Evolutionary conservation across 92 coral and sea anemone genomes (phyloP).

Genomic region (Epizoanthus stellaris): DNA sequence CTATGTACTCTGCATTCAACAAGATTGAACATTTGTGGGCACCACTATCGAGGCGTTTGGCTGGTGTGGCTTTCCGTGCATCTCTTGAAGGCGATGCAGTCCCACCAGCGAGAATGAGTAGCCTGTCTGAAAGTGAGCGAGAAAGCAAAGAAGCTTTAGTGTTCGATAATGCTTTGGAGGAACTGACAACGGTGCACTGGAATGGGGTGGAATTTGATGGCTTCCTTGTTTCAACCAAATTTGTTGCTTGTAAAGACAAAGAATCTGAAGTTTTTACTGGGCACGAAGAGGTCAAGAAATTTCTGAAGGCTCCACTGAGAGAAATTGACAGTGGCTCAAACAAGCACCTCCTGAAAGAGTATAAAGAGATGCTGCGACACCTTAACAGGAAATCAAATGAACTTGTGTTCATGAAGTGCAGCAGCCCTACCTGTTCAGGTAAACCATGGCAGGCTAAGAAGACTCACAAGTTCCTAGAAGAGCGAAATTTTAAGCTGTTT

Average conservation of each 20-base stretch:
- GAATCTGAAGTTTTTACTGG: no score
- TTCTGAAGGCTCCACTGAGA: no score
- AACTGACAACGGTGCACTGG: conserved; percentile 14
- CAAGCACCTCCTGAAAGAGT: no score
- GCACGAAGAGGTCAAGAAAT: no score
- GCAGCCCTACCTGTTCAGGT: no score
- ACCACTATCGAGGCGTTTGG: conserved; percentile 18
- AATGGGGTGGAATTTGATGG: background rate
- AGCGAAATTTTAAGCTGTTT: conserved; percentile 4
- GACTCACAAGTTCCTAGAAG: background rate
- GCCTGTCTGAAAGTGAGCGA: background rate
- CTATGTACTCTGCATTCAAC: conserved; percentile 45
- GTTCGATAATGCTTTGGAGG: conserved; percentile 21
- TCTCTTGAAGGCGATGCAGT: conserved; percentile 16
- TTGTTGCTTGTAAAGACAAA: background rate
- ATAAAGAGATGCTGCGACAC: no score
- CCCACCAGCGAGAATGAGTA: conserved; percentile 27
- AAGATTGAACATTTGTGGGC: conserved; percentile 54
- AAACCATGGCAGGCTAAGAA: background rate
- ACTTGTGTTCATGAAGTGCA: no score
- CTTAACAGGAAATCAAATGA: no score
- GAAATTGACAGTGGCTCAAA: no score
- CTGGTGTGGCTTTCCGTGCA: conserved; percentile 23
- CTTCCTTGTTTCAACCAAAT: background rate
- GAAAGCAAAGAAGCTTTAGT: conserved; percentile 25